Conservation (phyloP, 2,888 invertebrate genomes). For the Stegophylla sp. region DNA sequence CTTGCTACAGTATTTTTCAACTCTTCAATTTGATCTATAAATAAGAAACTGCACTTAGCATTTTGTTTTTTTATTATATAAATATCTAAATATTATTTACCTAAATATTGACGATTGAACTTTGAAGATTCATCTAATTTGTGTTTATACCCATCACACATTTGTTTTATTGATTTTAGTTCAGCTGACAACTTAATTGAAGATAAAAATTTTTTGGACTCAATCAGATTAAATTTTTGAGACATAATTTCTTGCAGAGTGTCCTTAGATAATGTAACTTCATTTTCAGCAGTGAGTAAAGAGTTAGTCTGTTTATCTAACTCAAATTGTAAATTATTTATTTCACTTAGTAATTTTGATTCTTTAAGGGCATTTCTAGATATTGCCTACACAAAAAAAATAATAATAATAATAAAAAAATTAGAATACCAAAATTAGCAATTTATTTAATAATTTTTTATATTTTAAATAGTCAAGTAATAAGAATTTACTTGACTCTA, state of each 20-base stretch:
- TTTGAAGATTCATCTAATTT: slow-evolving; percentile 25
- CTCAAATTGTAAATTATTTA: slow-evolving; percentile 33
- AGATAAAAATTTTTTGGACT: slow-evolving; percentile 25
- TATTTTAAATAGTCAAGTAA: neutral
- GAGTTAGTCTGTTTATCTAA: slow-evolving; percentile 20
- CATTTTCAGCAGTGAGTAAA: slow-evolving; percentile 39
- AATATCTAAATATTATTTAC: slow-evolving; percentile 15
- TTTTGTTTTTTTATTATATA: neutral
- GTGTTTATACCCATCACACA: slow-evolving; percentile 29
- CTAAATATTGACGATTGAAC: slow-evolving; percentile 28
- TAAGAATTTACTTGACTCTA: too few relatives aligned
- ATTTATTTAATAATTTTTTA: too few relatives aligned
- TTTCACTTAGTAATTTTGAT: slow-evolving; percentile 30
- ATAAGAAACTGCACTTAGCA: slow-evolving; percentile 12
- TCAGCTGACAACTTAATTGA: slow-evolving; percentile 42
- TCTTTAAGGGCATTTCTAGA: slow-evolving; percentile 8
- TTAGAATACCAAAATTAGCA: neutral
- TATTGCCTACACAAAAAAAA: slow-evolving; percentile 22
- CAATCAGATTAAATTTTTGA: slow-evolving; percentile 39
- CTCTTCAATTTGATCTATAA: slow-evolving; percentile 62
- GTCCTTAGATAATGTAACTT: slow-evolving; percentile 35
- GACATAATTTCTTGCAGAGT: slow-evolving; percentile 33
- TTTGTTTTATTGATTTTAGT: slow-evolving; percentile 44
- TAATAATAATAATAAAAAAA: neutral
- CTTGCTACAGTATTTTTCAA: slow-evolving; percentile 68